These are phyloP conservation scores for Lochmaea capreae DNA, from an alignment of 2,888 invertebrate species.

Conservation along the genomic window DNA sequence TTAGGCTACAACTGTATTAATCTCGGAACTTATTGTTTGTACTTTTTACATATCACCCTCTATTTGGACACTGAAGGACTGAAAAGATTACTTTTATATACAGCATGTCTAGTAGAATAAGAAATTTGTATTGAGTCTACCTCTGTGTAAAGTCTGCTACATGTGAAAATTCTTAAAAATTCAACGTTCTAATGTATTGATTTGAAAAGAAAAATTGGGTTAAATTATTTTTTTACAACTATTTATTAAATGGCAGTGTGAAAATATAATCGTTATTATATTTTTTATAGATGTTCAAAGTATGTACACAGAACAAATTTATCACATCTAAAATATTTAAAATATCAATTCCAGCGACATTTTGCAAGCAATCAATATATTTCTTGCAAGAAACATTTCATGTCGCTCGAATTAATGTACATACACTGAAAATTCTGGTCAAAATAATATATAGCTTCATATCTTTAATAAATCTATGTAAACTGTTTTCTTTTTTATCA, in stretches of 20 bases:
- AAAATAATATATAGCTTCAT: slow-evolving; percentile 10
- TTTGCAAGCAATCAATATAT: not conserved
- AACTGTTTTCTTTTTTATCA: not conserved
- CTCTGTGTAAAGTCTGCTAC: not conserved
- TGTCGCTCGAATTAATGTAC: too few relatives aligned
- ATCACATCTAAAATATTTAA: slow-evolving; percentile 25
- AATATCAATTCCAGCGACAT: not conserved
- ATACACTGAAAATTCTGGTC: not conserved
- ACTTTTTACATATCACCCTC: not conserved
- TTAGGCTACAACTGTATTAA: not conserved
- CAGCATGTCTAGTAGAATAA: not conserved
- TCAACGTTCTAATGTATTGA: not conserved
- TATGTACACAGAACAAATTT: slow-evolving; percentile 29
- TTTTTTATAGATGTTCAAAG: not conserved
- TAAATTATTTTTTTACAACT: slow-evolving; percentile 9
- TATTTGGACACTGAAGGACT: not conserved
- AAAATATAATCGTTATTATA: slow-evolving; percentile 27
- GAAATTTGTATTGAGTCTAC: not conserved
- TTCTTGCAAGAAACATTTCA: too few relatives aligned
- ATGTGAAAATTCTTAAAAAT: not conserved
- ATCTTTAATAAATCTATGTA: not conserved
- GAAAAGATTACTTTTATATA: not conserved
- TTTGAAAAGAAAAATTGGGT: slow-evolving; percentile 6
- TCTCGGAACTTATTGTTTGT: not conserved
- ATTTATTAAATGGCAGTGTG: slow-evolving; percentile 37